phyloP scores from a whole-genome alignment of 2,113 vertebrate species.

The Hassar affinis region DNA sequence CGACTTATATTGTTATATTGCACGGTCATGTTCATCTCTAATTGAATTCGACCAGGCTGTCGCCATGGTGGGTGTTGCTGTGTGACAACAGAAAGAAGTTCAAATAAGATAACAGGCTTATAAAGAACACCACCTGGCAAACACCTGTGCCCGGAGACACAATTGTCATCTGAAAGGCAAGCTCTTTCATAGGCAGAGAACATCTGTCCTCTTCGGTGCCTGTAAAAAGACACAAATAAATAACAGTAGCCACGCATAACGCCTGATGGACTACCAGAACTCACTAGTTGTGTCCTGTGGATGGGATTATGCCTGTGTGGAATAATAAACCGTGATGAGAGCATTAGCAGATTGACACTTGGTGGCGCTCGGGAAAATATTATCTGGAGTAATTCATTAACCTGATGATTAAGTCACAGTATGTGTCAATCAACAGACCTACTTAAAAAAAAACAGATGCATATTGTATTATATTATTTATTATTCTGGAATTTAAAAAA shows the following conservation, averaged over 20 bases:
- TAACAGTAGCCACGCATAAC: not conserved
- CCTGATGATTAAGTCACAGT: not conserved
- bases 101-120: conserved; percentile 42
- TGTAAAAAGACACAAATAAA: conserved; percentile 1
- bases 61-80: conserved; percentile 22
- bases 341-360: conserved; percentile 30
- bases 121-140: conserved; percentile 22
- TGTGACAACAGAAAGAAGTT: conserved; percentile 45
- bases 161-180: conserved; percentile 19
- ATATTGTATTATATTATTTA: no score
- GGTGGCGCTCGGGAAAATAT: conserved; percentile 35
- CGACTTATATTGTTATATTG: not conserved
- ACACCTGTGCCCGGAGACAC: conserved; percentile 13
- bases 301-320: not conserved
- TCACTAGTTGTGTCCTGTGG: not conserved
- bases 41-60: conserved; percentile 14
- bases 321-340: conserved; percentile 11
- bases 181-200: conserved; percentile 13
- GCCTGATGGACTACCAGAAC: not conserved
- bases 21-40: conserved; percentile 24
- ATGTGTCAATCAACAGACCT: not conserved
- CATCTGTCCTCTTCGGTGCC: conserved; percentile 14
- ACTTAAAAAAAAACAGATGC: not conserved
- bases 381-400: conserved; percentile 25
- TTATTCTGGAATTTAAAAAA: no score